phyloP scores from a whole-genome alignment of 2,797 vertebrate species.

The Nannoperca obscura region DNA sequence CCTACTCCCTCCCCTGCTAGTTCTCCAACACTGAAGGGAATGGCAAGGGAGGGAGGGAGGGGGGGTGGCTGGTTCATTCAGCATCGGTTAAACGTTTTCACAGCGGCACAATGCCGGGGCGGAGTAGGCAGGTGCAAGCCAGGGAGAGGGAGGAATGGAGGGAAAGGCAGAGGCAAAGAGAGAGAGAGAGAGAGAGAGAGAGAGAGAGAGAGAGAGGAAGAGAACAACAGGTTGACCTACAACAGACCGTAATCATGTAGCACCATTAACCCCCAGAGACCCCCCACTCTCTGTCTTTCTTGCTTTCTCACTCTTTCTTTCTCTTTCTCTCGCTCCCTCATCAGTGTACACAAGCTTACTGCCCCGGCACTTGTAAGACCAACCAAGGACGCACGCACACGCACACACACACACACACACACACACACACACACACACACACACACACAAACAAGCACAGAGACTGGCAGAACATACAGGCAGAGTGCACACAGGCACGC shows the following conservation, averaged over 20 bases:
- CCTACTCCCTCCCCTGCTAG: slow-evolving; percentile 69
- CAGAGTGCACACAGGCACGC: slow-evolving; percentile 49
- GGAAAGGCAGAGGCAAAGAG: slow-evolving; percentile 58
- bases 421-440: slow-evolving; percentile 23
- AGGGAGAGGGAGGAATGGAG: slow-evolving; percentile 76
- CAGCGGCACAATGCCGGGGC: slow-evolving; percentile 89
- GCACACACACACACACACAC: slow-evolving; percentile 27
- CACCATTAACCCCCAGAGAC: slow-evolving; percentile 94
- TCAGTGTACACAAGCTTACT: slow-evolving; percentile 68
- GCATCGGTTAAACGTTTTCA: slow-evolving; percentile 98
- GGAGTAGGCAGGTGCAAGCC: slow-evolving; percentile 85
- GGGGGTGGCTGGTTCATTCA: slow-evolving; percentile 84
- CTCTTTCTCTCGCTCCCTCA: slow-evolving; percentile 73
- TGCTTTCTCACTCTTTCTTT: slow-evolving; percentile 81
- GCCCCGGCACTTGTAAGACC: slow-evolving; percentile 74
- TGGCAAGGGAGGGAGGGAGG: slow-evolving; percentile 50
- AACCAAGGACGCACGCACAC: slow-evolving; percentile 53
- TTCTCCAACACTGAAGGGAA: slow-evolving; percentile 78
- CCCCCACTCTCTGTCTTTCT: slow-evolving; percentile 82
- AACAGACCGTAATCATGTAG: slow-evolving; percentile 98
- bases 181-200: slow-evolving; percentile 57
- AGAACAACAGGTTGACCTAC: slow-evolving; percentile 94
- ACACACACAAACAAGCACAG: neutral
- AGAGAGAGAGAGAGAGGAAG: slow-evolving; percentile 48
- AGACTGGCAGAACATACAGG: slow-evolving; percentile 46